phyloP scores from a whole-genome alignment of 53 echinoderm and acorn worm genomes.

The Hippasteria phrygiana region DNA sequence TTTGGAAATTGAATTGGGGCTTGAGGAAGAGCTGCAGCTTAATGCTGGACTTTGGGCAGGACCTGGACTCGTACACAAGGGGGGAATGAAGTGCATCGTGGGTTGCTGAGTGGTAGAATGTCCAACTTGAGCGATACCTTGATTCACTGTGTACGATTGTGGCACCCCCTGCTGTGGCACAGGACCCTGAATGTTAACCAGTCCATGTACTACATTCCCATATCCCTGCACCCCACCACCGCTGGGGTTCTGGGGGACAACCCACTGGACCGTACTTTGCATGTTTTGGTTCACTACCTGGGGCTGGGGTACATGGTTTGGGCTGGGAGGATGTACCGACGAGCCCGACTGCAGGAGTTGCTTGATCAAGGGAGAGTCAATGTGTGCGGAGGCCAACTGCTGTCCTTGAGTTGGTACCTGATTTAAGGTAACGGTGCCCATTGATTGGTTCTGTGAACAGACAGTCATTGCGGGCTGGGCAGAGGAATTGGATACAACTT shows the following conservation, averaged over 20 bases:
- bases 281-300: slow-evolving; percentile 56
- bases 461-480: slow-evolving; percentile 19
- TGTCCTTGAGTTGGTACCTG: slow-evolving; percentile 33
- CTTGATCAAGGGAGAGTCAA: slow-evolving; percentile 94
- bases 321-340: slow-evolving; percentile 63
- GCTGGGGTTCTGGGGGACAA: slow-evolving; percentile 59
- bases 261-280: slow-evolving; percentile 54
- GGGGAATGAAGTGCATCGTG: slow-evolving; percentile 57
- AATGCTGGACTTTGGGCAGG: slow-evolving; percentile 52
- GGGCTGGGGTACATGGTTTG: slow-evolving; percentile 32
- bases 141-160: slow-evolving; percentile 46
- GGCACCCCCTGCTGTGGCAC: slow-evolving; percentile 25
- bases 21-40: slow-evolving; percentile 52
- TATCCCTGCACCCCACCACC: slow-evolving; percentile 33
- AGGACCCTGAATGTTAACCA: slow-evolving; percentile 35
- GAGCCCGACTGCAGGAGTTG: slow-evolving; percentile 90
- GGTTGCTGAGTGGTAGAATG: slow-evolving; percentile 28
- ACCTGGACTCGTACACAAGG: slow-evolving; percentile 40
- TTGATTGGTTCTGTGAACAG: slow-evolving; percentile 47
- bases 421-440: slow-evolving; percentile 47
- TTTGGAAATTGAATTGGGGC: slow-evolving; percentile 43
- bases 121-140: slow-evolving; percentile 13
- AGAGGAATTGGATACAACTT: background rate
- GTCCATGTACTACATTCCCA: slow-evolving; percentile 50
- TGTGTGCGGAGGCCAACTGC: slow-evolving; percentile 56